phyloP scores from a whole-genome alignment of 2,797 vertebrate genomes.

The Amazona ochrocephala region DNA sequence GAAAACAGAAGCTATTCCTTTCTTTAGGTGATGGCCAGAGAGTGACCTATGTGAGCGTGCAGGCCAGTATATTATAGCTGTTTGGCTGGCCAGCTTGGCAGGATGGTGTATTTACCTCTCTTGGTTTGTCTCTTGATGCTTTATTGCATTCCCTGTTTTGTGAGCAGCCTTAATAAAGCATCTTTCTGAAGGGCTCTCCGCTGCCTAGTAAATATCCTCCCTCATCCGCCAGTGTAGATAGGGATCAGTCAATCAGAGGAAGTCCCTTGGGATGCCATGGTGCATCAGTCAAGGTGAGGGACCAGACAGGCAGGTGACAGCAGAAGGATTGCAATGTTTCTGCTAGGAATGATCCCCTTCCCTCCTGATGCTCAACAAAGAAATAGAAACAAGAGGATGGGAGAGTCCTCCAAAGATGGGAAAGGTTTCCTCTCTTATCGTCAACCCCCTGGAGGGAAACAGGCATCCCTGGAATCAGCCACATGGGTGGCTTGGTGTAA shows the following conservation, averaged over 20 bases:
- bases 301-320: conserved; percentile 9
- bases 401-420: neutral
- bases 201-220: conserved; percentile 48
- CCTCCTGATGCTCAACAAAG: neutral
- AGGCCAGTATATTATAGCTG: conserved; percentile 18
- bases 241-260: conserved; percentile 16
- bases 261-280: neutral
- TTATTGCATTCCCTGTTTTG: conserved; percentile 50
- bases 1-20: conserved; percentile 67
- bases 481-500: neutral
- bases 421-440: neutral
- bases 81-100: neutral
- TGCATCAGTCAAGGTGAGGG: conserved; percentile 51
- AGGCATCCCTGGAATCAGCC: neutral
- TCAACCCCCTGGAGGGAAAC: neutral
- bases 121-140: conserved; percentile 38
- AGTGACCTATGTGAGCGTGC: conserved; percentile 28
- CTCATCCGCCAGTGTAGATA: neutral
- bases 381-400: neutral
- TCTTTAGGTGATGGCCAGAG: conserved; percentile 44
- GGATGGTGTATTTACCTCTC: conserved; percentile 31
- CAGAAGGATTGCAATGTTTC: neutral
- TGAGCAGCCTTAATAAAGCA: conserved; percentile 65
- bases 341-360: neutral
- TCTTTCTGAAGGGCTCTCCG: conserved; percentile 42